Evolutionary conservation across 2,797 vertebrate species (phyloP).

Genomic region (Gila robusta): DNA sequence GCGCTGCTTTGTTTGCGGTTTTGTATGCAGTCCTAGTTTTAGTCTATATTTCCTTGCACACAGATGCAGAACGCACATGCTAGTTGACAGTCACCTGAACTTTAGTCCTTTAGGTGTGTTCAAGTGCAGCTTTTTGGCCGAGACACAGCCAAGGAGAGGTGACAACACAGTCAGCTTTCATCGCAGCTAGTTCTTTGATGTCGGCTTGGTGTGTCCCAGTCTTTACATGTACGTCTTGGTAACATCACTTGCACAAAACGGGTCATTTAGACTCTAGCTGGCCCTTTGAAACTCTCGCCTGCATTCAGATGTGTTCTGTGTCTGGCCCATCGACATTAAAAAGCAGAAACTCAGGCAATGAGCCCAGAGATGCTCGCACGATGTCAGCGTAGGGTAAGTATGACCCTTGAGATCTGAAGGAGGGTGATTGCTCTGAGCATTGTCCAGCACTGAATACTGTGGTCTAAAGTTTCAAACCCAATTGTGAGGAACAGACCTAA

Average conservation of each 20-base stretch:
- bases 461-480: constrained; percentile 49
- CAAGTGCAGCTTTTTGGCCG: no score
- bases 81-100: no score
- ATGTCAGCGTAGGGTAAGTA: constrained; percentile 27
- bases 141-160: no score
- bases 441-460: constrained; percentile 31
- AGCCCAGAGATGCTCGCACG: constrained; percentile 32
- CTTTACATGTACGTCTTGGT: constrained; percentile 37
- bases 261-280: constrained; percentile 39
- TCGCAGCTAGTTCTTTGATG: no score
- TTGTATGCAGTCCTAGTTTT: no score
- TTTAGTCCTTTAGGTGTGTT: no score
- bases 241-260: constrained; percentile 46
- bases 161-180: no score
- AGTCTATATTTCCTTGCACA: no score
- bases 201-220: no score
- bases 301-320: constrained; percentile 36
- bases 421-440: constrained; percentile 38
- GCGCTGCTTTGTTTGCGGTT: no score
- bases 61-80: no score
- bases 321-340: constrained; percentile 16
- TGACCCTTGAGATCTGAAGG: constrained; percentile 28
- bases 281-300: constrained; percentile 35
- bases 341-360: constrained; percentile 30
- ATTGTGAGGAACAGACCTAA: constrained; percentile 53